Base-by-base conservation (phyloP, 2,888 invertebrate species). In the Therioaphis trifolii region DNA sequence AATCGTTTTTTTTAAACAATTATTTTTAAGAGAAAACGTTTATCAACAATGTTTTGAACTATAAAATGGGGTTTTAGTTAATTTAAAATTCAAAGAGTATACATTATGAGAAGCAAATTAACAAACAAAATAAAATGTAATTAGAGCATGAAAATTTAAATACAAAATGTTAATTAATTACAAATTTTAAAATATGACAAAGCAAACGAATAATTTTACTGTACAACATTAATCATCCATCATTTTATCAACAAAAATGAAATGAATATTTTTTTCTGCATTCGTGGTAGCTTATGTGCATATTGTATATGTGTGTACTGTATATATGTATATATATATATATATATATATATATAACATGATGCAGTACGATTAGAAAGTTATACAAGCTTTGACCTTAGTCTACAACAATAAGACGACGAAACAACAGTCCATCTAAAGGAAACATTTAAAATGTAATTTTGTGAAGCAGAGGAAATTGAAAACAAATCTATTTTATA, bases 291-390 rank as follows among this genome's bases (percentile, higher is more conserved):
- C 46, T 27, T 7, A 24, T 7, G 5, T 11, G 21, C 11, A 27
- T 43, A n/a, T 46, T 18, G 14, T 46, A 1, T 18, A 14, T 15
- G 46, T 15, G 46, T 12, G n/a, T n/a, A n/a, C n/a, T n/a, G n/a
- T n/a, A n/a, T n/a, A n/a, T n/a, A n/a, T n/a, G n/a, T n/a, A n/a
- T n/a, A n/a, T n/a, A n/a, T n/a, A n/a, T n/a, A n/a, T n/a, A n/a
- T n/a, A n/a, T 12, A 63, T 24, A 49, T 15, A 4, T 18, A 18
- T 29, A 24, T n/a, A 52, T n/a, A 43, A 4, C 14, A 46, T 27
- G 61, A 61, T 63, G 4, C 7, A n/a, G n/a, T n/a, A 27, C 61
- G 76, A 61, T 61, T 61, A 76, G 76, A 61, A 76, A 76, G 61
- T 76, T 46, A 46, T 7, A 43, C 76, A 27, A 29, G 76, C 46